These are phyloP conservation scores for Odontamblyopus lacepedii DNA, from an alignment of 2,797 vertebrate genomes.

Conservation along the genomic window DNA sequence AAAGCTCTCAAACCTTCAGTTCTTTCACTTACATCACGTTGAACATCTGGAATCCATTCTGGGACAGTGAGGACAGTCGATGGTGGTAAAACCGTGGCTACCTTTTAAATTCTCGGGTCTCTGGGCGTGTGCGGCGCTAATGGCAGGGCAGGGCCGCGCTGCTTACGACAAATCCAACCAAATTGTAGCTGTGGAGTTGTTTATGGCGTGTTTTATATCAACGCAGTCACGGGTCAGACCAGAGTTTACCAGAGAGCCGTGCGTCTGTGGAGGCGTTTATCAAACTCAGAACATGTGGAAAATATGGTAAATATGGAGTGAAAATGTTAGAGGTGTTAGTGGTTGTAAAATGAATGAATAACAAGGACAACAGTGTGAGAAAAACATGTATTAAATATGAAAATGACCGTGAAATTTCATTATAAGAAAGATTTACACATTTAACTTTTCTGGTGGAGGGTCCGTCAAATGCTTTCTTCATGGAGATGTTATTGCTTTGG, in stretches of 20 bases:
- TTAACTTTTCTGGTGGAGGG: too few relatives aligned
- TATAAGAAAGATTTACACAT: too few relatives aligned
- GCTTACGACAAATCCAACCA: slow-evolving; percentile 18
- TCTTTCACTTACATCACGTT: slow-evolving; percentile 62
- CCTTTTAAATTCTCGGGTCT: slow-evolving; percentile 27
- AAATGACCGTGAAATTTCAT: neutral
- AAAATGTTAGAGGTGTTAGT: neutral
- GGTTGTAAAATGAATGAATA: neutral
- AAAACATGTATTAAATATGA: neutral
- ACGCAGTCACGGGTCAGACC: slow-evolving; percentile 2
- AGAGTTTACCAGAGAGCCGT: neutral
- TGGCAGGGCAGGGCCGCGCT: slow-evolving; percentile 20
- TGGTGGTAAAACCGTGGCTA: slow-evolving; percentile 34
- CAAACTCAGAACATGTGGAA: neutral
- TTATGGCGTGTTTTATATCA: slow-evolving; percentile 19
- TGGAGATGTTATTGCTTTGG: too few relatives aligned
- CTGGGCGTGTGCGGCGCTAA: slow-evolving; percentile 21
- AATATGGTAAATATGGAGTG: too few relatives aligned
- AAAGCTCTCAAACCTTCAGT: too few relatives aligned
- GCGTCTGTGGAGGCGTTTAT: neutral
- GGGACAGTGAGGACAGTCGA: slow-evolving; percentile 46
- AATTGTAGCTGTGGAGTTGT: neutral
- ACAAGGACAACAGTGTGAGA: neutral
- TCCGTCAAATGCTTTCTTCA: too few relatives aligned
- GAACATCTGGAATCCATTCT: slow-evolving; percentile 73